These are phyloP conservation scores for Pygoscelis antarcticus DNA, from an alignment of 2,113 vertebrate species.

Conservation along the genomic window DNA sequence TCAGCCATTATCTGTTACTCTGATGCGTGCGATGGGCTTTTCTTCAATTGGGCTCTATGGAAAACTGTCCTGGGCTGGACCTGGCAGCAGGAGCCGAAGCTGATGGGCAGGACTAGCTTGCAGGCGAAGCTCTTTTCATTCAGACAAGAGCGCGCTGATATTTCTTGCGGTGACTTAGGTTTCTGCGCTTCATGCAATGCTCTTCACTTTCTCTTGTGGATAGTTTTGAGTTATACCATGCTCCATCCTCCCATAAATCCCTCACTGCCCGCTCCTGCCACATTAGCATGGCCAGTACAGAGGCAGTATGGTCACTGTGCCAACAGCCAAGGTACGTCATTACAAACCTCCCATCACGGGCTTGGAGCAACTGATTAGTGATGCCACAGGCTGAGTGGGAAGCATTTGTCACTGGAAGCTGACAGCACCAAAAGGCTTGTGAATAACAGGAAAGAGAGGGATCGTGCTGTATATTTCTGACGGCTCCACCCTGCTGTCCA, in stretches of 20 bases:
- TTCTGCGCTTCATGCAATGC: background rate
- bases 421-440: background rate
- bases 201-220: background rate
- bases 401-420: slow-evolving; percentile 44
- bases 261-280: rapidly evolving
- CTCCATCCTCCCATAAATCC: background rate
- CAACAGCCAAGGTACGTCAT: background rate
- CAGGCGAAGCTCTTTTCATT: background rate
- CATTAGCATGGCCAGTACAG: rapidly evolving
- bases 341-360: background rate
- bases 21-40: background rate
- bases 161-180: background rate
- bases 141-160: background rate
- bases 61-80: background rate
- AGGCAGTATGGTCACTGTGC: rapidly evolving
- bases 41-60: background rate
- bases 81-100: background rate
- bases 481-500: background rate
- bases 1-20: background rate
- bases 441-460: slow-evolving; percentile 68
- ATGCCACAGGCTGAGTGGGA: background rate
- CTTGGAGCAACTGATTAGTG: background rate
- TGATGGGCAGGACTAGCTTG: background rate
- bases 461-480: background rate
- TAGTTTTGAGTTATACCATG: background rate